Evolutionary conservation across 1,140 invertebrate species (phyloP).

Genomic region (Aphaenogaster rudis): DNA sequence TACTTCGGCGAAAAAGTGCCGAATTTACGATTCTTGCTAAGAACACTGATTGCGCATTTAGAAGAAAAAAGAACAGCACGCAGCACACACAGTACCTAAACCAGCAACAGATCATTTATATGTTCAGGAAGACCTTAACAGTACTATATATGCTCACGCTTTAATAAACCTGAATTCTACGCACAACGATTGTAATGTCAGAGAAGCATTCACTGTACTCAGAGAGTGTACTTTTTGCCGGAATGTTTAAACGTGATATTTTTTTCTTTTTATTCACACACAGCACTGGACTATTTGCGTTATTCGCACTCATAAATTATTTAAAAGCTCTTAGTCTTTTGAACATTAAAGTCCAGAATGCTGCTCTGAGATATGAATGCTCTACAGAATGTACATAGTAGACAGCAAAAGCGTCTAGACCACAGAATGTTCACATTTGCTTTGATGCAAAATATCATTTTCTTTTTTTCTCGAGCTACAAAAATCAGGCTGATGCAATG

Average conservation of each 20-base stretch:
- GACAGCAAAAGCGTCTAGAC: conserved; percentile 81
- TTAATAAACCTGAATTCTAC: conserved; percentile 85
- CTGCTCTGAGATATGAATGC: conserved; percentile 76
- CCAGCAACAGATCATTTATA: conserved; percentile 76
- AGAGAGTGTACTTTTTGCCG: conserved; percentile 76
- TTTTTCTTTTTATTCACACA: conserved; percentile 63
- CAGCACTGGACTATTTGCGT: conserved; percentile 65
- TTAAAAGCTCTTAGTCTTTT: conserved; percentile 74
- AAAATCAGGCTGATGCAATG: conserved; percentile 78
- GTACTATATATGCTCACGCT: conserved; percentile 81
- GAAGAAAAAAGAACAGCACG: conserved; percentile 74
- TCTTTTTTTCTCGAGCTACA: conserved; percentile 64
- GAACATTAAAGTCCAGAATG: conserved; percentile 66
- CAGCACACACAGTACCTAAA: conserved; percentile 75
- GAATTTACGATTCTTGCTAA: conserved; percentile 75
- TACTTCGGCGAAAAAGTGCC: conserved; percentile 75
- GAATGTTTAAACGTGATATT: conserved; percentile 82
- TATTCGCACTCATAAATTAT: conserved; percentile 71
- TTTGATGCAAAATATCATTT: conserved; percentile 69
- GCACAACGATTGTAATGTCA: conserved; percentile 78
- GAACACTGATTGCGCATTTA: conserved; percentile 75
- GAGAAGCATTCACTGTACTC: conserved; percentile 79
- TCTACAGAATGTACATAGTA: conserved; percentile 79
- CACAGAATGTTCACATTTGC: conserved; percentile 73
- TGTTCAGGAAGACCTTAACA: conserved; percentile 85